Conservation (phyloP, 2,797 vertebrate species). For the Lepus oiostolus region DNA sequence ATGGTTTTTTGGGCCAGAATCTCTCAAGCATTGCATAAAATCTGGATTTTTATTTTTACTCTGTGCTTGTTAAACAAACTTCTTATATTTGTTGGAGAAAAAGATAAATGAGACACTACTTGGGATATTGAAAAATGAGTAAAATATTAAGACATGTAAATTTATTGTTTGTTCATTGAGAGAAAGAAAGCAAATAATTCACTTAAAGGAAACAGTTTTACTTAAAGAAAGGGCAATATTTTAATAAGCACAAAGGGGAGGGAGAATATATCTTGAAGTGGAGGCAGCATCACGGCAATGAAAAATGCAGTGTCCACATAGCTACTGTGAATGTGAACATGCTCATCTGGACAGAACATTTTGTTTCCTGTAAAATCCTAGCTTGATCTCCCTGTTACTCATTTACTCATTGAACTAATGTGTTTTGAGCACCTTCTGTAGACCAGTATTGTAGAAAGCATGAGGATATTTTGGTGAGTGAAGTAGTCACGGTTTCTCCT, state of each 20-base stretch:
- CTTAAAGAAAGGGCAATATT: conserved; percentile 76
- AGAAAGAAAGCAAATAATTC: conserved; percentile 64
- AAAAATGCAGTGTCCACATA: conserved; percentile 55
- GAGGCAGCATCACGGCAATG: conserved; percentile 32
- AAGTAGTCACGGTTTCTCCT: conserved; percentile 37
- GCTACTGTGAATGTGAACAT: conserved; percentile 35
- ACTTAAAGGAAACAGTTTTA: conserved; percentile 71
- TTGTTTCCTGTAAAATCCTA: conserved; percentile 35
- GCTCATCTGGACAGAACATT: conserved; percentile 64
- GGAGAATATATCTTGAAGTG: conserved; percentile 63
- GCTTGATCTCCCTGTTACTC: conserved; percentile 60
- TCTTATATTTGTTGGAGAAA: conserved; percentile 62
- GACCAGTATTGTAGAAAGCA: not conserved
- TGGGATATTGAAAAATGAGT: conserved; percentile 60
- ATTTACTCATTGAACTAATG: conserved; percentile 51
- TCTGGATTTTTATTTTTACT: conserved; percentile 64
- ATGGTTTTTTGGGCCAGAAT: conserved; percentile 68
- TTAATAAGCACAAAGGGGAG: conserved; percentile 69
- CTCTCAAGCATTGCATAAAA: conserved; percentile 76
- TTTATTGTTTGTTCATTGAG: conserved; percentile 70
- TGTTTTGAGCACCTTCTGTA: conserved; percentile 24
- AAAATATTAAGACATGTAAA: conserved; percentile 66
- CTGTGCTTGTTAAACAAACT: conserved; percentile 65
- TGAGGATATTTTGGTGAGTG: conserved; percentile 17
- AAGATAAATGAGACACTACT: conserved; percentile 68